phyloP scores from a whole-genome alignment of 2,113 vertebrate genomes.

The Bagarius yarrelli region DNA sequence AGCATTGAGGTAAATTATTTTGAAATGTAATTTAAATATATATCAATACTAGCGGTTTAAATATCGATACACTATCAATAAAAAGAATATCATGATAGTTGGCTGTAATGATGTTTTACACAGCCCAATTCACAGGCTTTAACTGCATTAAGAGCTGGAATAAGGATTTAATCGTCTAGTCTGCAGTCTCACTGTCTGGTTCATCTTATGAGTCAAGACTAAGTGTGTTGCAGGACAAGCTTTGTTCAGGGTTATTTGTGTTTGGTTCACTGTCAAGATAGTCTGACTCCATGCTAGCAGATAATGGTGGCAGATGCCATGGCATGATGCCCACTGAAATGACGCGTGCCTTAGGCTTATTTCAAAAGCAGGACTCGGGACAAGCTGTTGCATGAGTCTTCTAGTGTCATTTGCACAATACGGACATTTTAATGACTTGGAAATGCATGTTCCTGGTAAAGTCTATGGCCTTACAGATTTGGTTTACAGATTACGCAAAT shows the following conservation, averaged over 20 bases:
- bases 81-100: too few species aligned
- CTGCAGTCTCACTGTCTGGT: background rate
- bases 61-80: too few species aligned
- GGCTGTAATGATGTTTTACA: too few species aligned
- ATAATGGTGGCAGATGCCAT: constrained; percentile 46
- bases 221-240: constrained; percentile 1
- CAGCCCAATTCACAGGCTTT: background rate
- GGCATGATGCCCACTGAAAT: constrained; percentile 33
- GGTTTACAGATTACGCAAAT: constrained; percentile 3
- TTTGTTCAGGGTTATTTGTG: constrained; percentile 17
- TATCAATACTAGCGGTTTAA: too few species aligned
- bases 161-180: constrained; percentile 3
- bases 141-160: background rate
- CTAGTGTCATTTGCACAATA: background rate
- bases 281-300: constrained; percentile 22
- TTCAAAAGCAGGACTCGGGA: background rate
- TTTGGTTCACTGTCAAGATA: constrained; percentile 5
- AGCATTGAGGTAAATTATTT: too few species aligned
- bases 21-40: too few species aligned
- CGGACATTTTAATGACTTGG: background rate
- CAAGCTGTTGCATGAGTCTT: background rate
- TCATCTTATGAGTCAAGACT: background rate
- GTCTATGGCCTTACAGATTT: constrained; percentile 6
- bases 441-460: background rate
- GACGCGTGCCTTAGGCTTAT: background rate